Evolutionary conservation across 1,140 invertebrate genomes (phyloP).

Genomic region (Drosophila burlai): DNA sequence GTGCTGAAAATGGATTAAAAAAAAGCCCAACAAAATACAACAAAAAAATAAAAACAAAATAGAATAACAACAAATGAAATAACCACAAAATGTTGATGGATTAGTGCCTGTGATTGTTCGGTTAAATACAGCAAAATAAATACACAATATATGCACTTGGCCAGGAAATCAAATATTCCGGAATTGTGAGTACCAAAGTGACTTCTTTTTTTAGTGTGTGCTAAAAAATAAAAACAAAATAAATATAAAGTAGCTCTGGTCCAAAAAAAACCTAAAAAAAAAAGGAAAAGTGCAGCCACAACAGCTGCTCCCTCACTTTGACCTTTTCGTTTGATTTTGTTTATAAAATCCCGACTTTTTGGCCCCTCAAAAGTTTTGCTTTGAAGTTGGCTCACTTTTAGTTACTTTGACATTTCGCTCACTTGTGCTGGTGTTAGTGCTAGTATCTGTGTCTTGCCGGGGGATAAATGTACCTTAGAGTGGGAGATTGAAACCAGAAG

Average conservation of each 20-base stretch:
- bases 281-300: slow-evolving; percentile 13
- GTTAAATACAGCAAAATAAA: slow-evolving; percentile 1
- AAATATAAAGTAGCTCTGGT: background rate
- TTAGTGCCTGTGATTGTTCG: slow-evolving; percentile 31
- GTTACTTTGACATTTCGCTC: slow-evolving; percentile 42
- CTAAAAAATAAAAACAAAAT: background rate
- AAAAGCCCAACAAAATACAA: background rate
- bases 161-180: slow-evolving; percentile 7
- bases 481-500: background rate
- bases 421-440: slow-evolving; percentile 6
- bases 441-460: slow-evolving; percentile 7
- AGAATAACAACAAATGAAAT: slow-evolving; percentile 5
- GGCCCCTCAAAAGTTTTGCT: slow-evolving; percentile 18
- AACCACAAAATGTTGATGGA: slow-evolving; percentile 21
- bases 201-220: background rate
- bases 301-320: slow-evolving; percentile 36
- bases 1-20: slow-evolving; percentile 47
- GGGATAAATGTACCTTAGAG: background rate
- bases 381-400: slow-evolving; percentile 32
- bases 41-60: background rate
- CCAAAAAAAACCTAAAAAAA: background rate
- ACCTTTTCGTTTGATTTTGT: slow-evolving; percentile 54
- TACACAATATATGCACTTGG: background rate
- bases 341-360: slow-evolving; percentile 44
- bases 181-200: slow-evolving; percentile 28